Evolutionary conservation across 2,113 vertebrate genomes (phyloP).

Genomic region (Pituophis catenifer): DNA sequence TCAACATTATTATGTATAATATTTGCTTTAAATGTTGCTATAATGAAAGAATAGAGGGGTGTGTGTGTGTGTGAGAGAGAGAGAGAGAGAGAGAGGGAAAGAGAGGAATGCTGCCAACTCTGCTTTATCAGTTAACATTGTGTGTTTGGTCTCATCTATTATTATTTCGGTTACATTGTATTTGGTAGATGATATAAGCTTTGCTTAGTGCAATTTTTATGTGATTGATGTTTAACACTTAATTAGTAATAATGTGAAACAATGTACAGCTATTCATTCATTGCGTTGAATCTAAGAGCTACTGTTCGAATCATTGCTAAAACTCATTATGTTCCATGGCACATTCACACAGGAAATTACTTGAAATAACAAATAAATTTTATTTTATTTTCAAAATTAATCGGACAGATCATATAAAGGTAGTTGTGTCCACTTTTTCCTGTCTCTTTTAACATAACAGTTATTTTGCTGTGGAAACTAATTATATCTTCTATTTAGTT

Average conservation of each 20-base stretch:
- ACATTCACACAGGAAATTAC: slow-evolving; percentile 56
- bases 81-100: too few relatives aligned
- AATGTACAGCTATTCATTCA: background rate
- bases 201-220: background rate
- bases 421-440: slow-evolving; percentile 56
- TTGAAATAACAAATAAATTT: slow-evolving; percentile 59
- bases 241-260: slow-evolving; percentile 32
- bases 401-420: slow-evolving; percentile 46
- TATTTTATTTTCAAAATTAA: slow-evolving; percentile 65
- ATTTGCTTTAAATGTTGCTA: background rate
- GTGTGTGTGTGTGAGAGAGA: background rate
- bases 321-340: slow-evolving; percentile 42
- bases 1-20: background rate
- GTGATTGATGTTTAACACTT: slow-evolving; percentile 6
- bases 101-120: background rate
- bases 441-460: slow-evolving; percentile 62
- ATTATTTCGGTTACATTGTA: background rate
- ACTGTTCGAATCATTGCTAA: slow-evolving; percentile 31
- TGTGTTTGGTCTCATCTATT: background rate
- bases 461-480: slow-evolving; percentile 67
- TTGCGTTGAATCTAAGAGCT: slow-evolving; percentile 25
- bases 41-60: background rate
- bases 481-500: slow-evolving; percentile 69
- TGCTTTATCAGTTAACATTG: background rate
- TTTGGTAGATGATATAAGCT: background rate